These are phyloP conservation scores for Sarotherodon lohbergeri DNA, from an alignment of 2,113 vertebrate genomes.

Conservation along the genomic window DNA sequence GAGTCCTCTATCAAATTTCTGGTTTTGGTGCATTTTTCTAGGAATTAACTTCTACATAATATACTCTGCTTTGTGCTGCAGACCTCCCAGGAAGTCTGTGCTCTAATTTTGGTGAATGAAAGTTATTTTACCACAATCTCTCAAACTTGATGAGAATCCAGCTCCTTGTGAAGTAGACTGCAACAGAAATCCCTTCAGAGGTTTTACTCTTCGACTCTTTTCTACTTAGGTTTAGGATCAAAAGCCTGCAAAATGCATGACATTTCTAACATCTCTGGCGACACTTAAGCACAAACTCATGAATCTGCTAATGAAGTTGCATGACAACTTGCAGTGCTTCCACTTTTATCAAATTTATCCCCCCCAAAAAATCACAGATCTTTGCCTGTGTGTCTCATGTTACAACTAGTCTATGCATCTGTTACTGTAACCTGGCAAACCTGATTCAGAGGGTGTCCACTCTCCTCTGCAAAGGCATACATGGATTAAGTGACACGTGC, in stretches of 20 bases:
- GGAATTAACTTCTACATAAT: background rate
- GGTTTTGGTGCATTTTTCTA: background rate
- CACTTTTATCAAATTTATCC: background rate
- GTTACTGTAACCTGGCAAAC: background rate
- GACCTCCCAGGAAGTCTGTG: background rate
- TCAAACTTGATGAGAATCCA: background rate
- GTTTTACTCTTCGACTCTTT: background rate
- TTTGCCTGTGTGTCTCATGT: no score
- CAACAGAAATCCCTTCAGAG: background rate
- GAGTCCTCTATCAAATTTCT: background rate
- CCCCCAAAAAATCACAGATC: background rate
- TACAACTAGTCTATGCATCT: background rate
- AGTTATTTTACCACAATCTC: background rate
- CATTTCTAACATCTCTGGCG: background rate
- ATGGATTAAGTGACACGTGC: background rate
- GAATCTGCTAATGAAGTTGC: background rate
- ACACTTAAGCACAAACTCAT: background rate
- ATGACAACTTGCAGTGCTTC: background rate
- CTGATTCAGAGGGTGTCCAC: background rate
- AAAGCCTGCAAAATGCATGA: fast-evolving
- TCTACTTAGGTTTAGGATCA: background rate
- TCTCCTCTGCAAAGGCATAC: background rate
- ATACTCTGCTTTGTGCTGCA: fast-evolving
- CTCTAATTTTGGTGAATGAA: background rate
- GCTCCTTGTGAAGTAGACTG: background rate